A percentile compares a stretch with the other conserved stretches of the same genome.
These are phyloP conservation scores for Synanthedon formicaeformis DNA, from an alignment of 2,888 invertebrate species.

Conservation along the genomic window DNA sequence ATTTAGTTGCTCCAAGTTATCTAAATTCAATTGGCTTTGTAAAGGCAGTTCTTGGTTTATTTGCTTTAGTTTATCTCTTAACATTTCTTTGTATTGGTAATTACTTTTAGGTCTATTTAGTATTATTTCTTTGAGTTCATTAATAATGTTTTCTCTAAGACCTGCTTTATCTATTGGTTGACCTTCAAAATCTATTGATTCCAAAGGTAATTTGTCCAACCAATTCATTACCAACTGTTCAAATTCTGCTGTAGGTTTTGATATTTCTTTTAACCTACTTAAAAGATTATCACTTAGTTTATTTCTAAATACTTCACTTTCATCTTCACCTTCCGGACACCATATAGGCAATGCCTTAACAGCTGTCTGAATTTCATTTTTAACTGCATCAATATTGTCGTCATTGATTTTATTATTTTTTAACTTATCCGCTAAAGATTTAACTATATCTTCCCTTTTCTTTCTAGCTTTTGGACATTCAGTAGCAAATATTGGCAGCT, in stretches of 20 bases:
- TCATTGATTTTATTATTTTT: constrained; percentile 12
- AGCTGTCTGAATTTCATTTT: constrained; percentile 14
- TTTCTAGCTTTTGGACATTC: constrained; percentile 13
- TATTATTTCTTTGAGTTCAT: constrained; percentile 12
- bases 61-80: constrained; percentile 11
- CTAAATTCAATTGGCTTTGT: background rate
- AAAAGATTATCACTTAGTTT: constrained; percentile 18
- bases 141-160: constrained; percentile 10
- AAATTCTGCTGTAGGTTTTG: constrained; percentile 11
- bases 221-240: constrained; percentile 12
- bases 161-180: constrained; percentile 6
- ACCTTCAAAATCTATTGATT: constrained; percentile 1
- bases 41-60: background rate
- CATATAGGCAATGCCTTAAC: constrained; percentile 27
- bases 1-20: constrained; percentile 7
- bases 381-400: constrained; percentile 13
- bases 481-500: constrained; percentile 21
- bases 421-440: constrained; percentile 14
- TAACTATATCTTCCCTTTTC: constrained; percentile 14
- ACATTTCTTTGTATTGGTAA: constrained; percentile 8
- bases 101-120: constrained; percentile 9
- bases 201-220: constrained; percentile 13
- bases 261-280: constrained; percentile 6
- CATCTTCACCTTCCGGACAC: constrained; percentile 17
- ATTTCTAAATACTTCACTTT: constrained; percentile 17